Base-by-base conservation (phyloP, 2,113 vertebrate genomes). In the Chaetodon auriga region DNA sequence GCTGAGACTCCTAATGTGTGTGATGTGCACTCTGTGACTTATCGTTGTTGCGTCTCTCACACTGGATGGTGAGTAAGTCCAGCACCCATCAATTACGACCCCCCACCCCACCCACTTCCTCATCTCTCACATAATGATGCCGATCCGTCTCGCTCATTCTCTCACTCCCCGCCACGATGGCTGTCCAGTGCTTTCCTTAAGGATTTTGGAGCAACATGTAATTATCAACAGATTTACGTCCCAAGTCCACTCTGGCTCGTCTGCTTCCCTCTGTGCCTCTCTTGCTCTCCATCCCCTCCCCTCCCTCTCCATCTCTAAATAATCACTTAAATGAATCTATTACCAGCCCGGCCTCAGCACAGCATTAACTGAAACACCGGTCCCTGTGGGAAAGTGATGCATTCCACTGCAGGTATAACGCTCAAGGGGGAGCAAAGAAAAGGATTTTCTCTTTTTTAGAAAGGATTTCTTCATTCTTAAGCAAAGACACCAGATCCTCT, bases 321-420 rank as follows among this genome's bases (percentile, higher is more conserved):
- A 91, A 93, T 93, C 88, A 87, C 89, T 84, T 87, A 89, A 91
- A 91, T 87, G 43, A 85, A 81, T 83, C 76, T 83, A 91, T 88
- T 89, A 86, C 72, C 35, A 25, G 71, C 63, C 71, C 57, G 55
- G 71, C 69, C 46, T 53, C 68, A 25, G 82, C 69, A 30, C 53
- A 84, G 87, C 72, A 85, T 82, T 88, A 89, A 86, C 81, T 78
- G 64, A 90, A 78, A 75, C 82, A 73, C 78, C 87, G 81, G 69
- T 77, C 68, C 78, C 83, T 51, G 19, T 66, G 75, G 77, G 77
- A 78, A 84, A 81, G 84, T 21, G 73, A 83, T 87, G 83, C 75
- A 76, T 88, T 79, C 82, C 45, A 57, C 23, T 81, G 80, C 86
- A 89, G 87, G 82, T 63, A 19, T 57, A 53, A 62, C 9, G 68